Conservation (phyloP, 2,888 invertebrate species). For the Heliconius sara region DNA sequence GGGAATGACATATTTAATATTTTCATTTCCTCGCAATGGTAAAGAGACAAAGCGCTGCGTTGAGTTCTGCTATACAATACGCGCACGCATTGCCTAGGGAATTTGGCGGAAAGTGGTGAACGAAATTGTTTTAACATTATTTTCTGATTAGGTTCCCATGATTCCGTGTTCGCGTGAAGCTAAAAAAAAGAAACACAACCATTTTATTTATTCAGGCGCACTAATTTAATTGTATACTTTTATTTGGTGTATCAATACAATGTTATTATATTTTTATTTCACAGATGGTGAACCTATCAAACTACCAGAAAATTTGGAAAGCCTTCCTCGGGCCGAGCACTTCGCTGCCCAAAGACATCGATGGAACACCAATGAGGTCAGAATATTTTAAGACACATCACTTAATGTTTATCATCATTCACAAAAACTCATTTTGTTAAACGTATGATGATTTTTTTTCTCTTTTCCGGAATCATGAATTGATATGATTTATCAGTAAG, state of each 20-base stretch:
- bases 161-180: too few species aligned
- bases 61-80: too few species aligned
- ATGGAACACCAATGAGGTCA: conserved; percentile 99
- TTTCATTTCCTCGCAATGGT: too few species aligned
- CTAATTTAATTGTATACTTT: neutral
- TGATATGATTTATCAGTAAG: neutral
- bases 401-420: neutral
- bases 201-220: neutral
- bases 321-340: conserved; percentile 96
- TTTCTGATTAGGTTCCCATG: too few species aligned
- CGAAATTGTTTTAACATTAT: too few species aligned
- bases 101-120: too few species aligned
- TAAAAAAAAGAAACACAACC: too few species aligned
- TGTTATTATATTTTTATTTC: neutral
- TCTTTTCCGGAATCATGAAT: neutral
- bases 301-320: conserved; percentile 97
- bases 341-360: conserved; percentile 97
- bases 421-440: too few species aligned
- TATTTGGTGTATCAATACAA: neutral
- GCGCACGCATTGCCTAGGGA: too few species aligned
- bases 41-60: too few species aligned
- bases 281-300: conserved; percentile 96
- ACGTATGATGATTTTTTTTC: too few species aligned
- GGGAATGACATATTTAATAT: too few species aligned
- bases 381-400: conserved; percentile 32